Evolutionary conservation across 2,113 vertebrate species (phyloP).

Genomic region (Leucosticte australis): DNA sequence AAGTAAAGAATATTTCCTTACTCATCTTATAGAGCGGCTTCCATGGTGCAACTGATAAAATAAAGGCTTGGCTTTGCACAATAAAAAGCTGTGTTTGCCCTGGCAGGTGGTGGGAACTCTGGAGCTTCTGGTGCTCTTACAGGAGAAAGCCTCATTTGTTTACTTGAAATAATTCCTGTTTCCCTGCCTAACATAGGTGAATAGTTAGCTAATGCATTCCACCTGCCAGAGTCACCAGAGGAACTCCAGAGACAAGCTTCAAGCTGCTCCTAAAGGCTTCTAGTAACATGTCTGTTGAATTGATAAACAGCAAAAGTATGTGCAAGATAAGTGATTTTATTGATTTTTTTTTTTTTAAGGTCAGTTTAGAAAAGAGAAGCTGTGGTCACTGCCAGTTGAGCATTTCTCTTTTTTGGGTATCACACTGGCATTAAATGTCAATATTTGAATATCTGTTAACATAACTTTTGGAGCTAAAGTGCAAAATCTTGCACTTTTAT

Average conservation of each 20-base stretch:
- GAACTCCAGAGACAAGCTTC: conserved; percentile 52
- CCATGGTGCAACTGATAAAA: not conserved
- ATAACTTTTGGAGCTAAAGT: not conserved
- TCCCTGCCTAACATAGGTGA: conserved; percentile 33
- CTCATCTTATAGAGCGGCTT: not conserved
- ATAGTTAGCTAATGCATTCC: conserved; percentile 68
- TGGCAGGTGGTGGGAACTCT: not conserved
- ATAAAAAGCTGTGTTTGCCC: not conserved
- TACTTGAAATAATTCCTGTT: not conserved
- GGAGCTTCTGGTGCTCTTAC: not conserved
- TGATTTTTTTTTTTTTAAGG: not conserved
- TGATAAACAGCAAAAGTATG: not conserved
- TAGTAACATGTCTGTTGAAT: not conserved
- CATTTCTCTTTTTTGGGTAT: not conserved
- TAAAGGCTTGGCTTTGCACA: not conserved
- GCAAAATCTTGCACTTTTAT: not conserved
- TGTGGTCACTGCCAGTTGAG: not conserved
- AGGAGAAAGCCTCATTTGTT: not conserved
- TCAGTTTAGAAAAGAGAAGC: not conserved
- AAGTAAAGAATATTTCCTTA: not conserved
- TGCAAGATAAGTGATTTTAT: not conserved
- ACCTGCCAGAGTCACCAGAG: conserved; percentile 55
- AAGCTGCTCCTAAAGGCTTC: not conserved
- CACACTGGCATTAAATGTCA: not conserved
- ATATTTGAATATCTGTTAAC: not conserved